Base-by-base conservation (phyloP, 2,888 invertebrate species). In the Ramazzottius varieornatus region DNA sequence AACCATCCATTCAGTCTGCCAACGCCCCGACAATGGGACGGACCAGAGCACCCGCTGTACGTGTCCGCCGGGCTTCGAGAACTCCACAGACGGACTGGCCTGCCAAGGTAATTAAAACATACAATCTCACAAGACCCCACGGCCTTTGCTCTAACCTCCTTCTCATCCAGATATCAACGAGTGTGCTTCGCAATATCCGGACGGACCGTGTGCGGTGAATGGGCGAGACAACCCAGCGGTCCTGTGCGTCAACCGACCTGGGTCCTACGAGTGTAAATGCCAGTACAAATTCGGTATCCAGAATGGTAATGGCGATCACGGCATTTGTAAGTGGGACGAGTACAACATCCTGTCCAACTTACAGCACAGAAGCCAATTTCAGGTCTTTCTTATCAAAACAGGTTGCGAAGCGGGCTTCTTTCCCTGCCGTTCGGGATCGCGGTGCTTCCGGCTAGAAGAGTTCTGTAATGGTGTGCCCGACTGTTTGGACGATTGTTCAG, bases 221-320 rank as follows among this genome's bases (percentile, higher is more conserved):
- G 54, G 54, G 16, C 54, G 54, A 4, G 54, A 54, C 54, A 54
- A 54, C 29, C 54, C 54, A 16, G 54, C 54, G 16, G 54, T 54
- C 20, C 29, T 54, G 54, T 54, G 54, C 54, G 54, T 54, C 54
- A 54, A 54, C 54, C 54, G 54, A 8, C 54, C 54, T 24, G 54
- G 54, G 29, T 54, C 54, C 20, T 54, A n/a, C 54, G 54, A 54
- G 54, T 54, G 54, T 24, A 13, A 29, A 24, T 54, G 54, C 54
- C 54, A 54, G 29, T 54, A 54, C 54, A 54, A 54, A 24, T 54
- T 54, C 54, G 54, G 54, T 24, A 54, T 54, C 29, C 16, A 54
- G 16, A 54, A 54, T 24, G 54, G 54, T 24, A 54, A 54, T 24
- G 54, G 54, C 54, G 29, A 54, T 29, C 20, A 54, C 20, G 54